phyloP scores from a whole-genome alignment of 2,888 invertebrate species.

The Automeris io region DNA sequence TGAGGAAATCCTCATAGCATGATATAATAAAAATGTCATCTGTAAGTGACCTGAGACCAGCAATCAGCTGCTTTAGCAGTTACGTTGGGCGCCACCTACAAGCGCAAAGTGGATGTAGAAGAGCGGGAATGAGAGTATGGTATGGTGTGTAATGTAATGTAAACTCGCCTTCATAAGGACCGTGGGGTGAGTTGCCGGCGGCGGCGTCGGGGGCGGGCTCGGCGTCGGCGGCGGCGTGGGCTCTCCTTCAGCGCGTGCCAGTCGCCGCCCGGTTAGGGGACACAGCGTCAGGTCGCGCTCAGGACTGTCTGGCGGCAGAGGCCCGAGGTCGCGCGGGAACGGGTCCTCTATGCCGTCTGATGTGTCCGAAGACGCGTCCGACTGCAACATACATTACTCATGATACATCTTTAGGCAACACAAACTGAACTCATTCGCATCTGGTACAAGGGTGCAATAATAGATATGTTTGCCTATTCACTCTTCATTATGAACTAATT shows the following conservation, averaged over 20 bases:
- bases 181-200: constrained; percentile 27
- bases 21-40: too few relatives aligned
- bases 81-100: too few relatives aligned
- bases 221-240: constrained; percentile 77
- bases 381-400: constrained; percentile 22
- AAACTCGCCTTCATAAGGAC: constrained; percentile 61
- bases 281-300: constrained; percentile 83
- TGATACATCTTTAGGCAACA: too few relatives aligned
- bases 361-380: constrained; percentile 59
- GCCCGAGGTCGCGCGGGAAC: constrained; percentile 71
- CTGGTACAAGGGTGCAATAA: too few relatives aligned
- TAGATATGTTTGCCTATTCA: too few relatives aligned
- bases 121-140: background rate
- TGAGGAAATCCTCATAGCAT: too few relatives aligned
- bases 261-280: constrained; percentile 47
- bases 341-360: constrained; percentile 81
- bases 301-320: constrained; percentile 77
- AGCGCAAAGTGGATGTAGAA: too few relatives aligned
- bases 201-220: constrained; percentile 50
- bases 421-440: too few relatives aligned
- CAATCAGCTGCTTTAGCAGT: too few relatives aligned
- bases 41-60: too few relatives aligned
- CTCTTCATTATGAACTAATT: too few relatives aligned
- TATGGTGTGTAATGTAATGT: background rate
- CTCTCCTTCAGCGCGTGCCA: constrained; percentile 79